phyloP scores from a whole-genome alignment of 2,888 invertebrate genomes.

The Reticulitermes lucifugus region DNA sequence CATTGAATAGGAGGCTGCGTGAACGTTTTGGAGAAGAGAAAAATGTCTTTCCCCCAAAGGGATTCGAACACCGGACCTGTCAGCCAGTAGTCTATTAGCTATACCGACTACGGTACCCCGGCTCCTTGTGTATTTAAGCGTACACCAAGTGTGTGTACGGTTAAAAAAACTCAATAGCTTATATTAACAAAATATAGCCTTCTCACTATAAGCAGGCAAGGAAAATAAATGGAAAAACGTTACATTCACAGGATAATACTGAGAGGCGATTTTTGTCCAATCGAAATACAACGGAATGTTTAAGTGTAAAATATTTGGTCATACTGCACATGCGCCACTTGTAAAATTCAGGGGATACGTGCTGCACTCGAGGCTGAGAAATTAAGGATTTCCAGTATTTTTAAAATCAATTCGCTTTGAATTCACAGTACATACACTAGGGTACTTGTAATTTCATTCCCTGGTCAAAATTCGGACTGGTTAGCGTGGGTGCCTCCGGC shows the following conservation, averaged over 20 bases:
- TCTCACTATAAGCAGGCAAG: too few species aligned
- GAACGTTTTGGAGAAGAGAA: too few species aligned
- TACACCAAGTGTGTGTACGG: too few species aligned
- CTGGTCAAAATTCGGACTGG: conserved; percentile 8
- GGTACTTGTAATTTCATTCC: conserved; percentile 34
- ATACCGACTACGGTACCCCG: too few species aligned
- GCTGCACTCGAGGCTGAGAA: conserved; percentile 1
- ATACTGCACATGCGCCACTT: not conserved
- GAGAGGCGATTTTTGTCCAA: not conserved
- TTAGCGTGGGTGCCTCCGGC: conserved; percentile 1
- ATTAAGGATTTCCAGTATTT: conserved; percentile 41
- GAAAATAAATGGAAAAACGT: not conserved
- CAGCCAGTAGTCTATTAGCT: too few species aligned
- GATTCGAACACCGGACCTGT: too few species aligned
- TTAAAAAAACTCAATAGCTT: too few species aligned
- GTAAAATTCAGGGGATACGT: not conserved
- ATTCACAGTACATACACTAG: conserved; percentile 18
- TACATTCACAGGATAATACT: not conserved
- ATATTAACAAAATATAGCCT: too few species aligned
- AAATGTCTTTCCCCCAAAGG: too few species aligned
- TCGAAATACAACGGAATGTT: conserved; percentile 28
- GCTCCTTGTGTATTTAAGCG: too few species aligned
- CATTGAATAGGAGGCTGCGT: too few species aligned
- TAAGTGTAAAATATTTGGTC: conserved; percentile 6
- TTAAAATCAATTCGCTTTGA: conserved; percentile 33